Evolutionary conservation across 2,888 invertebrate species (phyloP), one percentile per base, ranked within the genome.

Genomic region (Zele albiditarsus): DNA sequence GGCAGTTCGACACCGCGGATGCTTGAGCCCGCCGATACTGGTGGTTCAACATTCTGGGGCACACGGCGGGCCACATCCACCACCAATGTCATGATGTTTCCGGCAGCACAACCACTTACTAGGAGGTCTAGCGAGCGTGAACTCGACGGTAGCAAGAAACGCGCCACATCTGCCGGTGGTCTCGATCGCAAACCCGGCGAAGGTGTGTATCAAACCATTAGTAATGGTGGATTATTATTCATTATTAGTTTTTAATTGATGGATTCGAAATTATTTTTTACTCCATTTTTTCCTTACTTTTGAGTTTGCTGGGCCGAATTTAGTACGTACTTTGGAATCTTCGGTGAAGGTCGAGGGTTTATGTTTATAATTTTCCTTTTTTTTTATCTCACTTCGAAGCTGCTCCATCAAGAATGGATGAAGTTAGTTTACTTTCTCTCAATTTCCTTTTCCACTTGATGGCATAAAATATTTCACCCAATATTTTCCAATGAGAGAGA

Each of bases 1-100:
- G 97, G 97, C 77, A 97, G 96, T 84, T 97, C 96, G 82, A 97
- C 96, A 79, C 97, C 97, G 78, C 92, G 97, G 79, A 93, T 96
- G 91, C 91, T 96, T 84, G 96, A 96, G 88, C 95, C 96, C 73
- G 93, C 94, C 78, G 96, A 96, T 88, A 93, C 94, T 81, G 93
- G 93, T 75, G 93, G 94, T 80, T 84, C 88, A 6, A 93, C 94
- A 85, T 96, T 94, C 91, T 96, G 96, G 96, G 95, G 95, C 81
- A 94, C 95, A 88, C 93, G 96, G 90, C 94, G 96, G 90, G 96
- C 96, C 83, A 96, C 96, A 87, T 96, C 96, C 87, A 96, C 96
- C 82, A 95, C 95, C 86, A 96, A 96, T 91, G 96, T 96, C 90
- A 95, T 95, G 92, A 90, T 89, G 87, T 93, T 92, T 88, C 89